Evolutionary conservation across 2,888 invertebrate species (phyloP), one percentile per base, ranked within the genome.

Genomic region (Phragmatobia fuliginosa): DNA sequence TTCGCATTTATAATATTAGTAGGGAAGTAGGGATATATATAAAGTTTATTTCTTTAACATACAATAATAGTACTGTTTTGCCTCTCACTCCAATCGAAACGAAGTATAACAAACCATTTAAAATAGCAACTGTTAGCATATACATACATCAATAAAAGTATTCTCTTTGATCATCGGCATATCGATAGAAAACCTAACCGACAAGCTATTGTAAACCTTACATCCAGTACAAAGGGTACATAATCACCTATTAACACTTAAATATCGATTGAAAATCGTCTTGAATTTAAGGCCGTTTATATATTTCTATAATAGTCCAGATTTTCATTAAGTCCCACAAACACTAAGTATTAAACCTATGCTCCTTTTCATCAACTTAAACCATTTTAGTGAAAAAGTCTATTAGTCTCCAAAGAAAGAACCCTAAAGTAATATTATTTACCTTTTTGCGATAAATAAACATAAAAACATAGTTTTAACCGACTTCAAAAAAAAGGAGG

Each of bases 81-180:
- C 45, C 45, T 49, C 45, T n/a, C 45, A 49, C 10, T 18, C 45
- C 21, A 18, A 58, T 31, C 31, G 28, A 28, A 58, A 31, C 31
- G 3, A 58, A 58, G 25, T 25, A 25, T 58, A 31, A 31, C 58
- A 58, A 31, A 58, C 18, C 10, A 56, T 31, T 56, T 18, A 18
- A 31, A 58, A 31, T 3, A 31, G 59, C 66, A 45, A 66, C 71
- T 68, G 73, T 75, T 64, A 71, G 70, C 63, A 72, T 60, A 67
- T 65, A 25, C 25, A 25, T 68, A 52, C 70, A 70, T 68, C 70
- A 62, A 67, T 67, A 72, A 62, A 70, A 76, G 64, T 62, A 66
- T 62, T 79, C 60, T 45, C 33, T 58, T 59, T 80, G 79, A 79
- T 77, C 77, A 73, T 63, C 67, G 36, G 38, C 65, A 73, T 41